Evolutionary conservation across 1,140 invertebrate genomes (phyloP).

Genomic region (Papilio dardanus): DNA sequence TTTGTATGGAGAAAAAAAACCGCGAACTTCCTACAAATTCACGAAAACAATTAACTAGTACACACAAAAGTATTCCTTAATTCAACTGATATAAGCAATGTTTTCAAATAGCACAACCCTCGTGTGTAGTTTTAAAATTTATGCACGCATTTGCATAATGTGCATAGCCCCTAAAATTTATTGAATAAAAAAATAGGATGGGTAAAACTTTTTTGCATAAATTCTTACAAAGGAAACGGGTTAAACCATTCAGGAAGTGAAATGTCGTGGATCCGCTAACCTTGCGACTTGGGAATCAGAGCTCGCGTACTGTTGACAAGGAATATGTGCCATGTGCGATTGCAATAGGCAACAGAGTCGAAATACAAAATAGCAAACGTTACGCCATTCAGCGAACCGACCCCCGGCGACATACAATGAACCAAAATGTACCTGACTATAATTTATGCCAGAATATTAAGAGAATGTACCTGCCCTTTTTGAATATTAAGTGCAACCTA

Average conservation of each 20-base stretch:
- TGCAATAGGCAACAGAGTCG: slow-evolving; percentile 53
- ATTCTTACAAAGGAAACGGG: slow-evolving; percentile 81
- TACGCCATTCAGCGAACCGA: slow-evolving; percentile 57
- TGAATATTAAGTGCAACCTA: slow-evolving; percentile 83
- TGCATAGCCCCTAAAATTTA: slow-evolving; percentile 82
- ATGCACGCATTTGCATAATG: slow-evolving; percentile 83
- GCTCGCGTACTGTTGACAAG: slow-evolving; percentile 40
- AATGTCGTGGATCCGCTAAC: slow-evolving; percentile 71
- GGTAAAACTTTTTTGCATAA: slow-evolving; percentile 83
- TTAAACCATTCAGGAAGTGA: slow-evolving; percentile 80
- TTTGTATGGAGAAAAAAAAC: slow-evolving; percentile 75
- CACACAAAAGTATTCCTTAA: slow-evolving; percentile 54
- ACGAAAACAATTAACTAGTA: slow-evolving; percentile 50
- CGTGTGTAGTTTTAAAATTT: slow-evolving; percentile 73
- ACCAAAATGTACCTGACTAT: slow-evolving; percentile 82
- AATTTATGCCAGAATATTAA: slow-evolving; percentile 83
- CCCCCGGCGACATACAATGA: slow-evolving; percentile 73
- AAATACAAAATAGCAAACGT: slow-evolving; percentile 40
- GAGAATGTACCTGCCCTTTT: slow-evolving; percentile 83
- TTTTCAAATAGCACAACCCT: slow-evolving; percentile 42
- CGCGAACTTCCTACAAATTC: slow-evolving; percentile 71
- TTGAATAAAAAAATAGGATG: slow-evolving; percentile 83
- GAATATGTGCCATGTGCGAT: slow-evolving; percentile 46
- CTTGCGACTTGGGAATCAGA: slow-evolving; percentile 59
- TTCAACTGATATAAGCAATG: slow-evolving; percentile 32